A percentile compares a stretch with the other conserved stretches of the same genome.
These are phyloP conservation scores for Netelia fuscicornis DNA, from an alignment of 2,888 invertebrate genomes.

Conservation along the genomic window DNA sequence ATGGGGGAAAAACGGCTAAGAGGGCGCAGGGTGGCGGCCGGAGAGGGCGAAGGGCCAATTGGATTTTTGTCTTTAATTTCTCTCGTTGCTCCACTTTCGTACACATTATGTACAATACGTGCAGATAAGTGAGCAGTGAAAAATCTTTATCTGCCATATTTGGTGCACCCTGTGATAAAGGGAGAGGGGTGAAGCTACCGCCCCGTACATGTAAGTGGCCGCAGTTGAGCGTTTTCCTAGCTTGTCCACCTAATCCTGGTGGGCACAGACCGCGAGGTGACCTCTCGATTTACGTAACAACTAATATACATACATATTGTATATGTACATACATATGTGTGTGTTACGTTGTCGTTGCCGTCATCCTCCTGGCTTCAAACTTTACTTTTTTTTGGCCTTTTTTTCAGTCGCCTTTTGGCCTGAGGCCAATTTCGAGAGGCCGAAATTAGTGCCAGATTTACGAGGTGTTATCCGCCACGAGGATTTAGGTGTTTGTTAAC, in stretches of 20 bases:
- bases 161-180: conserved; percentile 33
- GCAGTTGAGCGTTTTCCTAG: conserved; percentile 9
- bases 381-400: conserved; percentile 31
- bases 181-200: background rate
- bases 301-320: background rate
- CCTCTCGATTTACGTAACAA: conserved; percentile 38
- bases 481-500: conserved; percentile 77
- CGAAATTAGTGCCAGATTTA: conserved; percentile 78
- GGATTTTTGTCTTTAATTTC: conserved; percentile 30
- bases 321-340: background rate
- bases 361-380: conserved; percentile 20
- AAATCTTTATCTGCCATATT: conserved; percentile 48
- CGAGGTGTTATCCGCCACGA: conserved; percentile 73
- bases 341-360: conserved; percentile 27
- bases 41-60: background rate
- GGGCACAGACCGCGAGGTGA: conserved; percentile 7
- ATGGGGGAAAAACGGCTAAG: too few relatives aligned
- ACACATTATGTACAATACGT: conserved; percentile 6
- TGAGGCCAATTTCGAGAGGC: conserved; percentile 71
- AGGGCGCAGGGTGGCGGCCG: too few relatives aligned
- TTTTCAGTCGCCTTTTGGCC: conserved; percentile 68
- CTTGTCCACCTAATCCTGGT: background rate
- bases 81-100: conserved; percentile 7
- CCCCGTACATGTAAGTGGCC: conserved; percentile 21
- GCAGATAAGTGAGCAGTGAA: background rate